Evolutionary conservation across 2,113 vertebrate genomes (phyloP), one percentile per base, ranked within the genome.

Genomic region (Anthoscopus minutus): DNA sequence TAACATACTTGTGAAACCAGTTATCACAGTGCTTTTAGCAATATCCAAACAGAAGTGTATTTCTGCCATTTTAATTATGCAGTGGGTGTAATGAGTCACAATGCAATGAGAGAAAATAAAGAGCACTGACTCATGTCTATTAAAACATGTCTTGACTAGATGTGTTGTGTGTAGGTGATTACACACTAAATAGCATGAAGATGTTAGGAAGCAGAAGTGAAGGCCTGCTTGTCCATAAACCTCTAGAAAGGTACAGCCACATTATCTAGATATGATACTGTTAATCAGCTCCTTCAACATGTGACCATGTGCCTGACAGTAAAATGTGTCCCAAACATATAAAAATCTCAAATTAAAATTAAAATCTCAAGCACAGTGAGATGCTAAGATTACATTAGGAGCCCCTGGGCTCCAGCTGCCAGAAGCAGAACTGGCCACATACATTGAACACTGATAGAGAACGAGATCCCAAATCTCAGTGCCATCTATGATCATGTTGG

Each of bases 101-200:
- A 56, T 40, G 76, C 60, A 94, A 5, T 19, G 31, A 83, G 14
- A 74, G 58, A 93, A 83, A 95, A 94, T 74, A 83, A 57, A 81
- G 45, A 83, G 7, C 67, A 86, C 64, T 88, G 89, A 94, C n/a
- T 92, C 85, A 62, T 9, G 31, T 56, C 56, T 93, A 54, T 35
- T 86, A 86, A 94, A 93, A 93, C 82, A 56, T 72, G 86, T 71
- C 85, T 89, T 74, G 84, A 77, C 94, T 89, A 47, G 64, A 78
- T 88, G 44, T 25, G 35, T 47, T 72, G 33, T 66, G 82, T 78
- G 51, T 56, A 54, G 47, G 27, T 83, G 71, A 90, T 92, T 60
- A 85, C 14, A 65, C 19, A 72, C 19, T 23, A 37, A 87, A 35
- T 23, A 86, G 60, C 31, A 22, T 44, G 67, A 77, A 37, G 60